Evolutionary conservation across 2,113 vertebrate genomes (phyloP).

Genomic region (Macquaria australasica): DNA sequence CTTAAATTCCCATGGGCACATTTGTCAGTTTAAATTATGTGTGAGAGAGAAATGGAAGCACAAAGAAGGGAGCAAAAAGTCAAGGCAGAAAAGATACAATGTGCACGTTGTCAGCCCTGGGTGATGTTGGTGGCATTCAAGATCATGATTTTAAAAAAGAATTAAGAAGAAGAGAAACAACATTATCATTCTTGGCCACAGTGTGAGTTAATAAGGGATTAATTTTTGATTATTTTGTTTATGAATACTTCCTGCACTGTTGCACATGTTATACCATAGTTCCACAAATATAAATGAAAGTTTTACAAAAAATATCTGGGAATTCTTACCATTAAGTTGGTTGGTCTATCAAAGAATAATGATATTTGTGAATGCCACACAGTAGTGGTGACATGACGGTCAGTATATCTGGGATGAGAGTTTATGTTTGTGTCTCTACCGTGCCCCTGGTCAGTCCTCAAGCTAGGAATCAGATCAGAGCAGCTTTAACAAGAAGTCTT

Average conservation of each 20-base stretch:
- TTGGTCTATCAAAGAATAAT: background rate
- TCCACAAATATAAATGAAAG: background rate
- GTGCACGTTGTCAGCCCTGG: background rate
- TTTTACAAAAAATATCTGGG: background rate
- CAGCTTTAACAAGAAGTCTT: conserved; percentile 22
- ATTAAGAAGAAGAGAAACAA: background rate
- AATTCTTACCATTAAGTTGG: background rate
- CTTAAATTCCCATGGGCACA: conserved; percentile 8
- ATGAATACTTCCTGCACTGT: no score
- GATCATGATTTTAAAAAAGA: background rate
- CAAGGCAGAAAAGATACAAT: background rate
- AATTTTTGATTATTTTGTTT: background rate
- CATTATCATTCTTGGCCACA: background rate
- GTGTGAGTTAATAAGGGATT: background rate
- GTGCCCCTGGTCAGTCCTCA: background rate
- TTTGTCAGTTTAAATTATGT: conserved; percentile 38
- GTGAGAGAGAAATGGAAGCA: conserved; percentile 25
- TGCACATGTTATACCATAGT: background rate
- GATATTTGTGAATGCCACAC: background rate
- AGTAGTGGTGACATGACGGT: background rate
- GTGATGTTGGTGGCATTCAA: no score
- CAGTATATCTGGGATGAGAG: background rate
- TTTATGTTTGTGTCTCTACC: background rate
- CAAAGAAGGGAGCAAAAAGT: conserved; percentile 5
- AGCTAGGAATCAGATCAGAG: conserved; percentile 31